A percentile compares a stretch with the other conserved stretches of the same genome.
Conservation (phyloP, 2,888 invertebrate genomes). For the Bhutanitis thaidina region DNA sequence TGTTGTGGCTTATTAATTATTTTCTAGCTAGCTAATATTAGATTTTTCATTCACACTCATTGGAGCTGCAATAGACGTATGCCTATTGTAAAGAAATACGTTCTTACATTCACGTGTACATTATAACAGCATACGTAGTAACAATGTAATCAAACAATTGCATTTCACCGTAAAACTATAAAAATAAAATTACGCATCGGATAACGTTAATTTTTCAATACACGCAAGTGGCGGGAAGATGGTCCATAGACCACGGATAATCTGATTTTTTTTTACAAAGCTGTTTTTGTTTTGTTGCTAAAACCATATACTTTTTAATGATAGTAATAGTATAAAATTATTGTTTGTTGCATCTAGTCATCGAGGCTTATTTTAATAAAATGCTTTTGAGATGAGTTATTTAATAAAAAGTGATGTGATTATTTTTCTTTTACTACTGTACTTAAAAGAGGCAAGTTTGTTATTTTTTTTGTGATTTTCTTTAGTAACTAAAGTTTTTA, state of each 20-base stretch:
- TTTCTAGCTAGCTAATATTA: no score
- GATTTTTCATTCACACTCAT: no score
- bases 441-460: slow-evolving; percentile 32
- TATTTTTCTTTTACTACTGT: slow-evolving; percentile 27
- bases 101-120: neutral
- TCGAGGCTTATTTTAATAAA: neutral
- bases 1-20: no score
- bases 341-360: no score
- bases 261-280: no score
- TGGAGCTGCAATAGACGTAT: no score
- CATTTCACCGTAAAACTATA: slow-evolving; percentile 7
- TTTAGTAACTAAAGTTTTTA: no score
- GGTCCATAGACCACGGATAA: neutral
- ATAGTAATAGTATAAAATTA: no score
- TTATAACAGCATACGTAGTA: neutral
- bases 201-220: neutral
- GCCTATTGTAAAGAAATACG: neutral
- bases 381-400: slow-evolving; percentile 29
- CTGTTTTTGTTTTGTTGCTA: no score
- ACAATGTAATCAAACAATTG: slow-evolving; percentile 5
- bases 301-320: no score
- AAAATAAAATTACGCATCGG: slow-evolving; percentile 1
- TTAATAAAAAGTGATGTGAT: slow-evolving; percentile 23
- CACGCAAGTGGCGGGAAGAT: neutral
- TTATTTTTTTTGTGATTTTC: neutral